Evolutionary conservation across 2,113 vertebrate species (phyloP).

Genomic region (Hyperoodon ampullatus): DNA sequence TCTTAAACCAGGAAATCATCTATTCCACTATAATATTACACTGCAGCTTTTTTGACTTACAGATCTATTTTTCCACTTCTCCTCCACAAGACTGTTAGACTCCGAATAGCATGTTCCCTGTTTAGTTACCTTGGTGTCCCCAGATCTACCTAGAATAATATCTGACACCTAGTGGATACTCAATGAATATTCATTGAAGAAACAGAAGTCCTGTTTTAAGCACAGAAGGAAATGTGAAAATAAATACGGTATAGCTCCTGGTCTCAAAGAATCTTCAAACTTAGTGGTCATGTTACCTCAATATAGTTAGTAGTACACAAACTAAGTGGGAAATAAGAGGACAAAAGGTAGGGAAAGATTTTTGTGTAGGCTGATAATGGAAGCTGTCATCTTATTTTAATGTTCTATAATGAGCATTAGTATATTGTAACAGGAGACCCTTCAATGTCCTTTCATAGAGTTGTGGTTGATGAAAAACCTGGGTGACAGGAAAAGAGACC

Average conservation of each 20-base stretch:
- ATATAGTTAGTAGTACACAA: not conserved
- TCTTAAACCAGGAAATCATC: not conserved
- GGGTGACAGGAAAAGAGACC: not conserved
- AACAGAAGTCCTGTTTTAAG: not conserved
- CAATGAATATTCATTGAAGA: conserved; percentile 30
- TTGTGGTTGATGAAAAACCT: not conserved
- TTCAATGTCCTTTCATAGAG: not conserved
- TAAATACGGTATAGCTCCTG: not conserved
- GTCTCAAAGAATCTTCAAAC: not conserved
- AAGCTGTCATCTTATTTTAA: not conserved
- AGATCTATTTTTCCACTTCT: not conserved
- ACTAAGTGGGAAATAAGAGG: not conserved
- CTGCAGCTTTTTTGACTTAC: not conserved
- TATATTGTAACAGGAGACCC: not conserved
- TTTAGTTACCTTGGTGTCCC: not conserved
- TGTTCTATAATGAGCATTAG: not conserved
- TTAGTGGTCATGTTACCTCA: not conserved
- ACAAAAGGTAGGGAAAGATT: not conserved
- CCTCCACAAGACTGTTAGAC: not conserved
- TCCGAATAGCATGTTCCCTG: not conserved
- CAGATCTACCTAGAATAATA: conserved; percentile 35
- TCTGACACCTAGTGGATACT: conserved; percentile 75
- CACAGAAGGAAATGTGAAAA: conserved; percentile 41
- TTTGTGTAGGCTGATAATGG: not conserved
- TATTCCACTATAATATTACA: not conserved